Evolutionary conservation across 2,797 vertebrate species (phyloP).

Genomic region (Cirrhinus mrigala): DNA sequence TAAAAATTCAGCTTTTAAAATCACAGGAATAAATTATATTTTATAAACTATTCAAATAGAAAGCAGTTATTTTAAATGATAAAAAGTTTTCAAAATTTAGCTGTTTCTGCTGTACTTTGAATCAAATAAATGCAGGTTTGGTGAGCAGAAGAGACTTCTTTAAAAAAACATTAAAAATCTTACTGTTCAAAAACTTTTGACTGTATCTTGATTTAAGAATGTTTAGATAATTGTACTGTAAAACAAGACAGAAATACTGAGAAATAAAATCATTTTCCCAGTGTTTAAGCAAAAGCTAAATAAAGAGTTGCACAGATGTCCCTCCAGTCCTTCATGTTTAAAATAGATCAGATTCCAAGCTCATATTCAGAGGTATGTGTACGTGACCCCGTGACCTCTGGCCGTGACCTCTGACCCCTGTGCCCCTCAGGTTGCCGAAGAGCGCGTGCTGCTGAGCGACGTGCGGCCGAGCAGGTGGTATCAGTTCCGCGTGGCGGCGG

Average conservation of each 20-base stretch:
- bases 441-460: slow-evolving; percentile 85
- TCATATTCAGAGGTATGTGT: neutral
- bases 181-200: too few relatives aligned
- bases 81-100: too few relatives aligned
- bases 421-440: slow-evolving; percentile 88
- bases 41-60: too few relatives aligned
- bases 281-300: neutral
- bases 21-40: too few relatives aligned
- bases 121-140: too few relatives aligned
- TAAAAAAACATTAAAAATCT: too few relatives aligned
- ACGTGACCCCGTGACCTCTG: slow-evolving; percentile 68
- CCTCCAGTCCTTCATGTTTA: neutral
- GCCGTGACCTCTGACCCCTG: slow-evolving; percentile 60
- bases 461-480: slow-evolving; percentile 93
- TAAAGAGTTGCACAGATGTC: slow-evolving; percentile 7
- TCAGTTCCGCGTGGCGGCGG: slow-evolving; percentile 95
- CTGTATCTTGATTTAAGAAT: too few relatives aligned
- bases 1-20: too few relatives aligned
- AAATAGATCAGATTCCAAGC: neutral
- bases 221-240: too few relatives aligned
- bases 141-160: too few relatives aligned
- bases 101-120: too few relatives aligned
- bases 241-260: neutral
- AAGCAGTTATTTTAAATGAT: too few relatives aligned
- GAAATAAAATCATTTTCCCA: neutral